Evolutionary conservation across 2,888 invertebrate species (phyloP).

Genomic region (Thysanoteuthis rhombus): DNA sequence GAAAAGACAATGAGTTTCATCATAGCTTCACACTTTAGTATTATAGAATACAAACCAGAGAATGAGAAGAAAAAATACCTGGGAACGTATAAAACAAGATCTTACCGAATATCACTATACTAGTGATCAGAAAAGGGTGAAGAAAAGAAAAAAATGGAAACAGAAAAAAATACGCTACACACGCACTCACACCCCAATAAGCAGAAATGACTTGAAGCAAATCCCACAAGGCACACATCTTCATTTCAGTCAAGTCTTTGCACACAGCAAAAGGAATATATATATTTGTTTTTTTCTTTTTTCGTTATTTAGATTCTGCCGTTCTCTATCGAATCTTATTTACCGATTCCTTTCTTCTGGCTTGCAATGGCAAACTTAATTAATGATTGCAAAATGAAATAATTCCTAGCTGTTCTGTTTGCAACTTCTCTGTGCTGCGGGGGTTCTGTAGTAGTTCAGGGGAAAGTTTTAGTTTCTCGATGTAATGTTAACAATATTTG

Average conservation of each 20-base stretch:
- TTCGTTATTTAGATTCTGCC: background rate
- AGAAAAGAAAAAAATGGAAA: background rate
- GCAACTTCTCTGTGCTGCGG: background rate
- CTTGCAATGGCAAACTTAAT: background rate
- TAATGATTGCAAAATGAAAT: background rate
- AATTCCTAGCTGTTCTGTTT: background rate
- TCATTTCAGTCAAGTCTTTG: background rate
- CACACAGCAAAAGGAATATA: background rate
- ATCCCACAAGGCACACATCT: background rate
- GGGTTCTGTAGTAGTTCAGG: background rate
- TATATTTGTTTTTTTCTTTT: too few relatives aligned
- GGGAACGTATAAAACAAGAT: background rate
- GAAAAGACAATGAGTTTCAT: background rate
- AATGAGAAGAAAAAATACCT: background rate
- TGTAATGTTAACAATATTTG: background rate
- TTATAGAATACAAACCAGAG: background rate
- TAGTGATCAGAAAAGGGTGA: too few relatives aligned
- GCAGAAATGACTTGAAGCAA: background rate
- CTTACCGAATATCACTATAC: background rate
- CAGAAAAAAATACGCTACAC: too few relatives aligned
- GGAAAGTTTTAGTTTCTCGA: background rate
- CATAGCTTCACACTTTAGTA: background rate
- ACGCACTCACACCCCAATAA: too few relatives aligned
- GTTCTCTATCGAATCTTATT: background rate
- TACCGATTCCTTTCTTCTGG: constrained; percentile 12